Base-by-base conservation (phyloP, 2,888 invertebrate species). In the Drosophila stalkeri region DNA sequence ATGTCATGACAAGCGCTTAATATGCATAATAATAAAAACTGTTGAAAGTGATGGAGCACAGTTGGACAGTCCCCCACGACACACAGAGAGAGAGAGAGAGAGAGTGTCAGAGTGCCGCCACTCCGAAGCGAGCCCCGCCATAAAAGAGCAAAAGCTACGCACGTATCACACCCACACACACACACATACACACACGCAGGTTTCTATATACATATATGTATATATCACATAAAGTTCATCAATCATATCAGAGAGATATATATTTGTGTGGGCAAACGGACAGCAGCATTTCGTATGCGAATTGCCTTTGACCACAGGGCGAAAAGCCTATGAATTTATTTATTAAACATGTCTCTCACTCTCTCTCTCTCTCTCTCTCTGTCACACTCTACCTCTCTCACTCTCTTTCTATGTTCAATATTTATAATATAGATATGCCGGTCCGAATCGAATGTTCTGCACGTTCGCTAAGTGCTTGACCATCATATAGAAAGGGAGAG, bases 11-110 rank as follows among this genome's bases (percentile, higher is more conserved):
- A 82, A 80, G 81, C 78, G 86, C 86, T 86, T 82, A 75, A 82
- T 88, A 86, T 88, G 88, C 83, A 83, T 83, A 83, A 88, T 80
- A 87, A 83, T 81, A 83, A 87, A 87, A 82, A 76, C 76, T 85
- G 79, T 72, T 81, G 72, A 84, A 81, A 84, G 67, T 77, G 77
- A 77, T 67, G 74, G 67, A 68, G 62, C 57, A 49, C 60, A 51
- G 49, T 18, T n/a, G 49, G 49, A 33, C 49, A 49, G 49, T 2
- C 37, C 5, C n/a, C 27, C 47, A 57, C 16, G 8, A 39, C 39
- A 39, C 39, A n/a, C 2, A n/a, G 3, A n/a, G 6, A n/a, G 3
- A 39, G 6, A 16, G 16, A 14, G 16, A 39, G 27, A 23, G 12
- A n/a, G n/a, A n/a, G n/a, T n/a, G 4, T 16, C 4, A 5, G 23